phyloP scores from a whole-genome alignment of 2,888 invertebrate species.

The Parnassius orleans region DNA sequence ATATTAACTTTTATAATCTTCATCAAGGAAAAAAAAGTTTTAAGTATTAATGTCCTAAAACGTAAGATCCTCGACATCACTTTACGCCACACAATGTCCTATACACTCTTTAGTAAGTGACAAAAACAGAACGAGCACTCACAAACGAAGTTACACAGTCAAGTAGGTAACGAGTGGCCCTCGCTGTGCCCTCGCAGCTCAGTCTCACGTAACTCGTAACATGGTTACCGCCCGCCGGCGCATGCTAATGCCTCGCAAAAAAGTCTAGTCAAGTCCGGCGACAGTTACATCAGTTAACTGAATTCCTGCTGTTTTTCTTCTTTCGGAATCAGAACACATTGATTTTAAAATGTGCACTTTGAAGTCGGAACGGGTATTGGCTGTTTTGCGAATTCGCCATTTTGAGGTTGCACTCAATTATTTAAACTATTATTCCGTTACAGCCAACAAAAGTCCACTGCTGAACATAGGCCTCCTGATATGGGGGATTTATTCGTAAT shows the following conservation, averaged over 20 bases:
- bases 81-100: slow-evolving; percentile 30
- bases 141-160: slow-evolving; percentile 79
- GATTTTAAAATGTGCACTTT: neutral
- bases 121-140: slow-evolving; percentile 51
- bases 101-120: slow-evolving; percentile 37
- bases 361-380: too few species aligned
- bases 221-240: slow-evolving; percentile 64
- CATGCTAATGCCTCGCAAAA: slow-evolving; percentile 66
- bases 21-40: too few species aligned
- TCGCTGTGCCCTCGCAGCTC: slow-evolving; percentile 58
- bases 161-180: slow-evolving; percentile 78
- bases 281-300: slow-evolving; percentile 45
- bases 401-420: too few species aligned
- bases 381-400: too few species aligned
- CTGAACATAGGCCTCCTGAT: too few species aligned
- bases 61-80: too few species aligned
- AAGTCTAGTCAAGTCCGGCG: slow-evolving; percentile 36
- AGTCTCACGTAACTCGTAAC: slow-evolving; percentile 63
- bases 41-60: too few species aligned
- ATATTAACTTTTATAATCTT: too few species aligned
- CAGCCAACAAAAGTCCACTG: too few species aligned
- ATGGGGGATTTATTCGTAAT: too few species aligned
- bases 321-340: slow-evolving; percentile 30
- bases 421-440: too few species aligned
- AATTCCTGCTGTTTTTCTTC: slow-evolving; percentile 47